phyloP scores from a whole-genome alignment of 2,888 invertebrate species.

The Elmis aenea region DNA sequence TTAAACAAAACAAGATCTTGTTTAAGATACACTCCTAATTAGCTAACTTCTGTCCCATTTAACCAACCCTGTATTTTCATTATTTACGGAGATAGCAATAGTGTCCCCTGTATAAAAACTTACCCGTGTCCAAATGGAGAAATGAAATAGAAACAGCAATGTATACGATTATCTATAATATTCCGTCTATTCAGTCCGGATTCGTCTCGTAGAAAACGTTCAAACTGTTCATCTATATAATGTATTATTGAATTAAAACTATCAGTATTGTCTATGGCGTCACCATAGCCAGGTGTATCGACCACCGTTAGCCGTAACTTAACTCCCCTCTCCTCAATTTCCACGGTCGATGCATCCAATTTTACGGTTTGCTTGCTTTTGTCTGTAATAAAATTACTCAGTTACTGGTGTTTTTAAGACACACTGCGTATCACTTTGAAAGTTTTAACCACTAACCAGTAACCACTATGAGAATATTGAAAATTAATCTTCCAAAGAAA shows the following conservation, averaged over 20 bases:
- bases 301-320: conserved; percentile 89
- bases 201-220: conserved; percentile 84
- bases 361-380: conserved; percentile 90
- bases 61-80: too few species aligned
- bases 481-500: too few species aligned
- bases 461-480: too few species aligned
- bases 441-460: too few species aligned
- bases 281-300: conserved; percentile 94
- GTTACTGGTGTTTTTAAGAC: too few species aligned
- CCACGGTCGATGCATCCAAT: conserved; percentile 91
- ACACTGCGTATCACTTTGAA: too few species aligned
- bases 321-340: conserved; percentile 94
- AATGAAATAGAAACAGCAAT: conserved; percentile 97
- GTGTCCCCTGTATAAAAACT: too few species aligned
- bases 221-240: conserved; percentile 97
- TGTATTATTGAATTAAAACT: conserved; percentile 92
- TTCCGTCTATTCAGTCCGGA: conserved; percentile 93
- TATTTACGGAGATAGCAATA: too few species aligned
- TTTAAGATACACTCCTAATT: too few species aligned
- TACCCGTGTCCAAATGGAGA: conserved; percentile 96
- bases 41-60: too few species aligned
- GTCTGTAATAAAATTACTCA: conserved; percentile 53
- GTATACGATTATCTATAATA: conserved; percentile 94
- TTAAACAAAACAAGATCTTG: too few species aligned
- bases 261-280: conserved; percentile 90